These are phyloP conservation scores for Chlorodrepanis virens DNA, from an alignment of 2,113 vertebrate species.

Conservation along the genomic window DNA sequence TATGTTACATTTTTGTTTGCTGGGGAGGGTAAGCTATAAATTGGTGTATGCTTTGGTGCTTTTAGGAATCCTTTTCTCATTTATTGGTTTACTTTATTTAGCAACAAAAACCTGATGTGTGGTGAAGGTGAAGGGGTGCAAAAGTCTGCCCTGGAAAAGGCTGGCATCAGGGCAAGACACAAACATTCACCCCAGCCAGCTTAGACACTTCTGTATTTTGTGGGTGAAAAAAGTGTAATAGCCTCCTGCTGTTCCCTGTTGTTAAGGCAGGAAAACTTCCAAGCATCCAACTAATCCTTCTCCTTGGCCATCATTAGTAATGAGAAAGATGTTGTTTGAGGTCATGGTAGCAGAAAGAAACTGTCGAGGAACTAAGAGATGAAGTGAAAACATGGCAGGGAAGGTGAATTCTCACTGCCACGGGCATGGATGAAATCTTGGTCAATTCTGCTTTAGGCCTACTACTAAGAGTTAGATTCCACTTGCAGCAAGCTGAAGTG, in stretches of 20 bases:
- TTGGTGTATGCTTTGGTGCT: neutral
- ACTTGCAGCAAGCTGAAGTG: neutral
- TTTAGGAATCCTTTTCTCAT: neutral
- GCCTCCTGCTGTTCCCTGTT: neutral
- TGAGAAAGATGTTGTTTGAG: neutral
- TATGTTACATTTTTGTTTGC: neutral
- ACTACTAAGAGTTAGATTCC: neutral
- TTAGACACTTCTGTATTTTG: neutral
- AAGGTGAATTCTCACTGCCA: neutral
- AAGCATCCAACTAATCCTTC: neutral
- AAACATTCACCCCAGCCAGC: neutral
- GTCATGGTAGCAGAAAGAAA: neutral
- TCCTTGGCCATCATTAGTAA: neutral
- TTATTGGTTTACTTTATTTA: neutral
- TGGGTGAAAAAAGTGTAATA: neutral
- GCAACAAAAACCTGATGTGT: neutral
- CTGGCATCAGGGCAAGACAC: neutral
- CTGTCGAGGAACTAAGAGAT: neutral
- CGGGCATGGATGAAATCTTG: neutral
- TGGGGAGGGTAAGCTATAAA: neutral
- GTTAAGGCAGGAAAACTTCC: neutral
- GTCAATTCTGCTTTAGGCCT: neutral
- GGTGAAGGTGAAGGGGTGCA: neutral
- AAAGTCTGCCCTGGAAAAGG: neutral
- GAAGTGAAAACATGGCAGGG: neutral